Evolutionary conservation across 1,140 invertebrate species (phyloP), one percentile per base, ranked within the genome.

Genomic region (Anoplophora glabripennis): DNA sequence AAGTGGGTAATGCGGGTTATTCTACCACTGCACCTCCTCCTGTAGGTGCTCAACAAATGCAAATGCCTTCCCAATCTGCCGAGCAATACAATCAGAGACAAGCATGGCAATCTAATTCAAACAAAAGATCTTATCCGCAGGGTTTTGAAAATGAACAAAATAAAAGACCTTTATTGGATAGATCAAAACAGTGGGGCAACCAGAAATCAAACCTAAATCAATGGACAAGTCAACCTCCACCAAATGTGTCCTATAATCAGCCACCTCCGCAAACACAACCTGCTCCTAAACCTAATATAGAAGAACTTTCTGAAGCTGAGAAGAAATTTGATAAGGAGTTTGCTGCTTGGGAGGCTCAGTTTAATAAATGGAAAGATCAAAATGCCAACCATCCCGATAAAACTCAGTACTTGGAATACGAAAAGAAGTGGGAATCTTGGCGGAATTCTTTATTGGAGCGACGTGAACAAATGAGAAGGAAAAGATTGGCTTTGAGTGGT

Each of bases 381-480:
- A 93, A 93, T 78, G 84, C 84, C 15, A 89, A 89, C 75, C 90
- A 93, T 81, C 90, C 90, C 11, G 89, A 92, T 70, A 90, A 89
- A 76, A 83, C 85, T 76, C 88, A 90, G 61, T 92, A 92, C 70
- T 81, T 82, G 37, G 86, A 90, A 60, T 92, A 92, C 75, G 89
- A 92, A 77, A 83, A 86, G 34, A 90, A 89, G 68, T 92, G 90
- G 83, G 87, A 89, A 67, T 82, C 86, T 36, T 91, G 89, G 79
- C 80, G 89, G 11, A 83, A 85, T 48, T 86, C 89, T 67, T 76
- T 92, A 12, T 75, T 91, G 36, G 88, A 91, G 59, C 78, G 88
- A 15, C 78, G 89, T n/a, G 86, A 89, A 70, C 84, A 88, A 69
- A 90, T 93, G 88, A 84, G 86, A 21, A 82, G 81, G 59, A 88